Evolutionary conservation across 2,888 invertebrate species (phyloP), one percentile per base, ranked within the genome.

Genomic region (Melanargia galathea): DNA sequence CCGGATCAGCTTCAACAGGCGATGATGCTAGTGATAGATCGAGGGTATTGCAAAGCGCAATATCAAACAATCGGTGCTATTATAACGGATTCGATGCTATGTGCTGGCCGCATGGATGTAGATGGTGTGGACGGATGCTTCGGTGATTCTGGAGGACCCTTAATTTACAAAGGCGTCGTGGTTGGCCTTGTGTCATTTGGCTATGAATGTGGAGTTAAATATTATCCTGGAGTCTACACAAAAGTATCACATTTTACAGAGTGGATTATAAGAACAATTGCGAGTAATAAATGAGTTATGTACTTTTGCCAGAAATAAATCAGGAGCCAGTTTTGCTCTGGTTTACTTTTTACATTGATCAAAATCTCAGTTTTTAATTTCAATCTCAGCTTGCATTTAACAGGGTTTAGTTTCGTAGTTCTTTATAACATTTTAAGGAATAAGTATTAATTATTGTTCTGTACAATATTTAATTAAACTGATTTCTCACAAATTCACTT

Each of bases 211-310:
- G 91, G 90, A 1, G 78, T 88, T 65, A 77, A 74, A 2, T 87
- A 83, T 61, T 91, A 82, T 66, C 90, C 90, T 1, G 90, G 90
- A 0, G 88, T 91, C 11, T 90, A 90, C 48, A 91, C 90, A 7
- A 91, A 88, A 76, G 73, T 89, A 57, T 87, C 90, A 0, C 75
- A 83, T 71, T 90, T 78, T 40, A 87, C 89, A 0, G 81, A 86
- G 69, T 91, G 90, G 90, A 84, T 91, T 72, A 74, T 90, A 4
- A 79, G 78, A 66, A 86, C 81, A 48, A 82, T 86, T 45, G 72
- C 74, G 63, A 70, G 65, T 45, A 81, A 84, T 82, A 85, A 87
- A 78, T 46, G 20, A 46, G 4, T 86, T 71, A 84, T 63, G 61
- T 48, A 22, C 26, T 55, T 20, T 77, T 68, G 75, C 83, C 68